Evolutionary conservation across 2,113 vertebrate genomes (phyloP).

Genomic region (Suricata suricatta): DNA sequence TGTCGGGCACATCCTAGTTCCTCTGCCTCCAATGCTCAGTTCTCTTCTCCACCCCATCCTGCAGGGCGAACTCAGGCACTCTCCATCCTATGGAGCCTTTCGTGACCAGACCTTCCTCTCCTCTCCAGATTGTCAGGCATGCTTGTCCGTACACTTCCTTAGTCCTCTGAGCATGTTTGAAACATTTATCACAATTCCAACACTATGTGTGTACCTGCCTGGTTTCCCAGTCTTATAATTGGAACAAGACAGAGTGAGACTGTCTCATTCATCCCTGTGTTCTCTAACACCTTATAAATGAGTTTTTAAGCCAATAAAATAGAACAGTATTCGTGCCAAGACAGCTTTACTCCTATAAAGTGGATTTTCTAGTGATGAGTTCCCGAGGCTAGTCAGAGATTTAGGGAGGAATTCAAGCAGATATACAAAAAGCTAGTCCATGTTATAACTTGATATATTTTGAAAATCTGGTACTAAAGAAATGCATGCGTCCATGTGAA

Average conservation of each 20-base stretch:
- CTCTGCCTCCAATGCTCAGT: not conserved
- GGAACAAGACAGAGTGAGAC: not conserved
- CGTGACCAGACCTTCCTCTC: not conserved
- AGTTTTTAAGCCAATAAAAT: not conserved
- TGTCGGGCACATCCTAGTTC: not conserved
- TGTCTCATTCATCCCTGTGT: not conserved
- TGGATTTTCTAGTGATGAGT: not conserved
- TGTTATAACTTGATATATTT: conserved; percentile 6
- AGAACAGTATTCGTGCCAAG: not conserved
- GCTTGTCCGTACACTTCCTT: not conserved
- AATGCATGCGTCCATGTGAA: not conserved
- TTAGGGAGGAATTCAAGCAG: not conserved
- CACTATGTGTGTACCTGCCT: not conserved
- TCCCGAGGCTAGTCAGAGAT: not conserved
- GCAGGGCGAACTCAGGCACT: not conserved
- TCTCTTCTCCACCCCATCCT: not conserved
- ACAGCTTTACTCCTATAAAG: conserved; percentile 10
- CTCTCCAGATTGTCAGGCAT: not conserved
- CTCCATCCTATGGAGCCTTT: not conserved
- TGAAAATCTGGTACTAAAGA: conserved; percentile 21
- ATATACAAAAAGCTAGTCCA: not conserved
- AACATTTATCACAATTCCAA: not conserved
- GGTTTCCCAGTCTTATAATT: not conserved
- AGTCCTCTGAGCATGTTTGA: not conserved
- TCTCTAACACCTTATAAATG: not conserved